phyloP scores from a whole-genome alignment of 2,797 vertebrate genomes.

The Leucoraja ocellata region DNA sequence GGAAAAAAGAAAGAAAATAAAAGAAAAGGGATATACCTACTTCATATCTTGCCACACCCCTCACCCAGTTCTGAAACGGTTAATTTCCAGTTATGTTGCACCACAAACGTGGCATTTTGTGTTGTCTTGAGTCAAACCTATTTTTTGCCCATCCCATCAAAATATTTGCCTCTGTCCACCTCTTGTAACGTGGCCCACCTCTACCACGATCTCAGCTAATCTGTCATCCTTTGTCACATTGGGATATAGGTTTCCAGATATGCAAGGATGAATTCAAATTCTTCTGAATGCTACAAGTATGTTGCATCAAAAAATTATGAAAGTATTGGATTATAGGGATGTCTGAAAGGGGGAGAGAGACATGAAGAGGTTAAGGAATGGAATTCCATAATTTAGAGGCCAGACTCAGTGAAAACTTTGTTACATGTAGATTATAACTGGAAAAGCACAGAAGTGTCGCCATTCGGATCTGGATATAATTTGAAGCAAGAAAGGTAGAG shows the following conservation, averaged over 20 bases:
- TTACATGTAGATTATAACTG: neutral
- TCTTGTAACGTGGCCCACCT: neutral
- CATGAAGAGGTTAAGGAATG: neutral
- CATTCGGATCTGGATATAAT: neutral
- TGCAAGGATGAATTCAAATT: neutral
- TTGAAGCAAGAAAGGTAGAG: neutral
- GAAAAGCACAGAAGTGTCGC: neutral
- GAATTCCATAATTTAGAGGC: neutral
- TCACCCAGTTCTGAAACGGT: too few species aligned
- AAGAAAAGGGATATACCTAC: too few species aligned
- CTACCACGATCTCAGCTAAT: neutral
- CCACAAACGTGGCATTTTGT: neutral
- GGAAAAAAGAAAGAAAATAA: too few species aligned
- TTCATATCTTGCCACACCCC: too few species aligned
- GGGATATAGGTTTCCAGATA: neutral
- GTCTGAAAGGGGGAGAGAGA: neutral
- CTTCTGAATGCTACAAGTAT: neutral
- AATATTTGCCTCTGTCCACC: neutral
- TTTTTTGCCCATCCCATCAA: neutral
- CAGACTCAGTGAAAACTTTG: too few species aligned
- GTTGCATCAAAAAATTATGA: neutral
- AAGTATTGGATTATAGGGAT: neutral
- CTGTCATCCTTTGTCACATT: slow-evolving; percentile 1
- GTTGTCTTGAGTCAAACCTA: neutral
- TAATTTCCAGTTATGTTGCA: too few species aligned